Evolutionary conservation across 1,140 invertebrate species (phyloP).

Genomic region (Drosophila rhopaloa): DNA sequence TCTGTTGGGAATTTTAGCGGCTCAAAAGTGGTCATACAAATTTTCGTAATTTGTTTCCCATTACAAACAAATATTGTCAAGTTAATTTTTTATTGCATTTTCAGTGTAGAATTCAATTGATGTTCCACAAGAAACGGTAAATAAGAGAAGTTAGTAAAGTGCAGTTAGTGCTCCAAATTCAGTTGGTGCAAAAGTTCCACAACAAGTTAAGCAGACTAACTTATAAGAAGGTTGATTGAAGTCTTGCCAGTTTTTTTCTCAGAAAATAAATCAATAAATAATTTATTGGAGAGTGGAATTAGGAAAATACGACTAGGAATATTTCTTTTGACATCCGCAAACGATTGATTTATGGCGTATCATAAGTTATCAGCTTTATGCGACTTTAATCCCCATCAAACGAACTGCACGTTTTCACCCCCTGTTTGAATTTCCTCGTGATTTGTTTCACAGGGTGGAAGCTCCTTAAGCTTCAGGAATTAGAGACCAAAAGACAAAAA

Average conservation of each 20-base stretch:
- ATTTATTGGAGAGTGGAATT: constrained; percentile 12
- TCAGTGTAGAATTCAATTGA: constrained; percentile 11
- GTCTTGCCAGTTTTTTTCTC: constrained; percentile 20
- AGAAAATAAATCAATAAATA: constrained; percentile 1
- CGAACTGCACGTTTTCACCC: constrained; percentile 18
- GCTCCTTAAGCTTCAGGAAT: constrained; percentile 38
- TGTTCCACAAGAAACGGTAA: constrained; percentile 4
- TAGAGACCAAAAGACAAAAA: constrained; percentile 58
- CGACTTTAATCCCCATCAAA: constrained; percentile 29
- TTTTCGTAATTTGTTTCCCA: too few relatives aligned
- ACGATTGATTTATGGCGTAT: constrained; percentile 27
- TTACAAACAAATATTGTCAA: too few relatives aligned
- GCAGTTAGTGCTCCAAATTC: constrained; percentile 48
- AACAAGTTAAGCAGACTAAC: constrained; percentile 14
- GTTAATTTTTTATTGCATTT: background rate
- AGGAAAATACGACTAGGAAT: background rate
- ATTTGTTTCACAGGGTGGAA: constrained; percentile 15
- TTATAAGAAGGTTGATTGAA: constrained; percentile 34
- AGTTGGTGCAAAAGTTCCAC: constrained; percentile 18
- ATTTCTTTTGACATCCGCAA: background rate
- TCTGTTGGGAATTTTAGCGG: too few relatives aligned
- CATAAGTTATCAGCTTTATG: constrained; percentile 33
- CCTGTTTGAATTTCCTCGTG: constrained; percentile 2
- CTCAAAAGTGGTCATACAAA: too few relatives aligned
- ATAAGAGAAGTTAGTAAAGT: constrained; percentile 13